Conservation (phyloP, 1,140 invertebrate genomes). For the Eriosoma lanigerum region DNA sequence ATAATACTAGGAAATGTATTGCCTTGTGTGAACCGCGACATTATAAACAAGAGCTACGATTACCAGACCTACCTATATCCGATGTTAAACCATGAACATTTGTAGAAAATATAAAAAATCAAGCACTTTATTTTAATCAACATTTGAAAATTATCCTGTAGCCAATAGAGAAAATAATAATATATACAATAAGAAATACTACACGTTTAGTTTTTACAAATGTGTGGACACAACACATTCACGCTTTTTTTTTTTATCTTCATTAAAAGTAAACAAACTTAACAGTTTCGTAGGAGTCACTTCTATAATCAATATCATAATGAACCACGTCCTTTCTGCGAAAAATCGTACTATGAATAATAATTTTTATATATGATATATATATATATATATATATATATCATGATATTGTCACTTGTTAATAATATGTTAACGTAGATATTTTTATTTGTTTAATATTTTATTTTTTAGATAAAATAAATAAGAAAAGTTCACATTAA, state of each 20-base stretch:
- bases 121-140: neutral
- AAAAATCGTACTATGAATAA: too few species aligned
- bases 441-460: too few species aligned
- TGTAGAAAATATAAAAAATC: neutral
- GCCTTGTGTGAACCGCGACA: neutral
- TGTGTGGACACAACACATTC: neutral
- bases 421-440: too few species aligned
- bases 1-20: neutral
- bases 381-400: too few species aligned
- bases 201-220: conserved; percentile 21
- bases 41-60: neutral
- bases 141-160: neutral
- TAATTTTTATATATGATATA: too few species aligned
- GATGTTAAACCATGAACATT: neutral
- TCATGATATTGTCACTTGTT: too few species aligned
- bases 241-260: neutral
- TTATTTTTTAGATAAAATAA: too few species aligned
- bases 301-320: neutral
- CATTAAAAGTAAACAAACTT: neutral
- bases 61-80: neutral
- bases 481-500: too few species aligned
- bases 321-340: neutral
- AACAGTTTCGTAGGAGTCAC: neutral
- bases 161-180: neutral
- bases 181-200: conserved; percentile 12